phyloP scores from a whole-genome alignment of 35 echinoderm and acorn worm species.

The Acanthaster planci region DNA sequence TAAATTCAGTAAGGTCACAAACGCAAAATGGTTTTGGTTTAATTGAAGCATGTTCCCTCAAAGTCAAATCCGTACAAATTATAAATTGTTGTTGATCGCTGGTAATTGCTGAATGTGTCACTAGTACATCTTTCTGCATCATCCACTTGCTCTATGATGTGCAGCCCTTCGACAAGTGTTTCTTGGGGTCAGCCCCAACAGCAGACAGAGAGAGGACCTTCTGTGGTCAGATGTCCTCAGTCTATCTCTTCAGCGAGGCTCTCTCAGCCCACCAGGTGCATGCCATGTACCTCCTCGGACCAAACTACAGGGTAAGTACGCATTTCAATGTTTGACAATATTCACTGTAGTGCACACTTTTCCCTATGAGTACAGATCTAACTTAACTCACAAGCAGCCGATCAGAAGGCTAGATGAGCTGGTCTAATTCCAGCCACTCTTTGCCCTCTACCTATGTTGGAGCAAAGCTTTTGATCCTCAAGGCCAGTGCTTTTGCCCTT shows the following conservation, averaged over 20 bases:
- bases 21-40: no score
- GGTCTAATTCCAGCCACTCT: no score
- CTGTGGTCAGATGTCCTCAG: constrained; percentile 83
- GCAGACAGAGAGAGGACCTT: constrained; percentile 93
- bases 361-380: no score
- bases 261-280: constrained; percentile 78
- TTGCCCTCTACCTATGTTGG: no score
- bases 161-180: constrained; percentile 99
- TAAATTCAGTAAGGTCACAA: no score
- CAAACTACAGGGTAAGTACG: constrained; percentile 89
- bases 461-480: no score
- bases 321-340: no score
- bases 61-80: not conserved
- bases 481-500: no score
- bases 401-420: no score
- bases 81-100: no score
- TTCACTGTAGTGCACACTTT: no score
- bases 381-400: no score
- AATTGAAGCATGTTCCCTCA: not conserved
- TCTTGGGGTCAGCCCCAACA: constrained; percentile 83
- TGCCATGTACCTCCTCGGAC: constrained; percentile 85
- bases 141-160: constrained; percentile 27
- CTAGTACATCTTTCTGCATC: not conserved
- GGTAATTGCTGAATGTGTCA: not conserved
- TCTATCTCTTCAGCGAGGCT: constrained; percentile 98